Percentiles rank a stretch among this genome's conserved stretches.
Evolutionary conservation across 2,888 invertebrate species (phyloP).

Genomic region (Pachymerium ferrugineum): DNA sequence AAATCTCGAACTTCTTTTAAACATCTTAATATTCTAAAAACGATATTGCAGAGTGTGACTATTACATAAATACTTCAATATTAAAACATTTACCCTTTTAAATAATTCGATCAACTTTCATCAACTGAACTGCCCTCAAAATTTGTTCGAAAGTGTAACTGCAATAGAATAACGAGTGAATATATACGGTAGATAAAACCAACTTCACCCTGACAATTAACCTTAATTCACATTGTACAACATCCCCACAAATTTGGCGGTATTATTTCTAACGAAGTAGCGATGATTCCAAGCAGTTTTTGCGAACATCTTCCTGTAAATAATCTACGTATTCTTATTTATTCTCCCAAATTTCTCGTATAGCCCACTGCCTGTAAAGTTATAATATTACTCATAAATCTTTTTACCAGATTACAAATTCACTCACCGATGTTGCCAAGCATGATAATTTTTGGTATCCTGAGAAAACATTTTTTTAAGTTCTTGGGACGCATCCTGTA

Average conservation of each 20-base stretch:
- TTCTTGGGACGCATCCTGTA: constrained; percentile 73
- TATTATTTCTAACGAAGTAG: constrained; percentile 79
- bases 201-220: too few relatives aligned
- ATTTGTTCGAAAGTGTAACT: constrained; percentile 70
- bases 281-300: constrained; percentile 99
- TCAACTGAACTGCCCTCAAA: constrained; percentile 76
- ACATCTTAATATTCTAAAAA: not conserved
- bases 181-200: too few relatives aligned
- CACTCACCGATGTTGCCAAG: constrained; percentile 96
- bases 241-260: constrained; percentile 69
- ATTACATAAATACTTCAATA: not conserved
- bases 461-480: constrained; percentile 66
- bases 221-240: constrained; percentile 71
- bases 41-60: not conserved
- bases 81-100: constrained; percentile 64
- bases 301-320: constrained; percentile 78
- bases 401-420: too few relatives aligned
- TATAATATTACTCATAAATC: constrained; percentile 28
- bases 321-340: constrained; percentile 80
- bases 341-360: constrained; percentile 60
- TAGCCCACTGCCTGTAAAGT: constrained; percentile 54
- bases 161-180: too few relatives aligned
- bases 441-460: constrained; percentile 98
- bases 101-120: constrained; percentile 98
- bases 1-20: constrained; percentile 57